Evolutionary conservation across 2,888 invertebrate genomes (phyloP).

Genomic region (Drosophila flavopinicola): DNA sequence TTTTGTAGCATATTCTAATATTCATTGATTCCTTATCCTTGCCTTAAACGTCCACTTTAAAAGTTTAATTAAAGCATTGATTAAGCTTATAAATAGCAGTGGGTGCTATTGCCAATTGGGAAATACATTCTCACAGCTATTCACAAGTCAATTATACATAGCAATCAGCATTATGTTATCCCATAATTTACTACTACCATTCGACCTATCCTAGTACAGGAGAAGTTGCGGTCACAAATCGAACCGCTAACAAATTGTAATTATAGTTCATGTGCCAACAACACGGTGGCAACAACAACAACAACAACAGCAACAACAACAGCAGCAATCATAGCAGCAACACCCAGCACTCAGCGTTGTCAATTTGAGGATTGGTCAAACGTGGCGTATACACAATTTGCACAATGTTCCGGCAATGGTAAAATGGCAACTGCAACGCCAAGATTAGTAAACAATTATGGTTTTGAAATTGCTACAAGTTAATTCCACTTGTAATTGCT

Average conservation of each 20-base stretch:
- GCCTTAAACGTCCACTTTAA: too few relatives aligned
- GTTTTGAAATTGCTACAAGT: constrained; percentile 76
- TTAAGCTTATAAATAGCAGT: too few relatives aligned
- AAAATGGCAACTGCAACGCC: constrained; percentile 34
- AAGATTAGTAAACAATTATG: constrained; percentile 78
- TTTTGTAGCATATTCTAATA: too few relatives aligned
- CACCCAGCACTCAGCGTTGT: constrained; percentile 59
- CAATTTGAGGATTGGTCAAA: constrained; percentile 74
- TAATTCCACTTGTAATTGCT: constrained; percentile 70
- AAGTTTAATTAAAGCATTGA: too few relatives aligned
- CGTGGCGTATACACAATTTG: constrained; percentile 72
- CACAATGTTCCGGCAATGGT: constrained; percentile 53
- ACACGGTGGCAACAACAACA: constrained; percentile 12
- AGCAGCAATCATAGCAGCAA: constrained; percentile 36
- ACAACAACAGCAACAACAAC: constrained; percentile 14
- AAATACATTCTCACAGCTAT: too few relatives aligned
- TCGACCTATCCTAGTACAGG: not conserved
- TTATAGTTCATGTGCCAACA: constrained; percentile 36
- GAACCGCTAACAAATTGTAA: constrained; percentile 33
- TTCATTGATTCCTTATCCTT: too few relatives aligned
- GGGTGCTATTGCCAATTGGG: too few relatives aligned
- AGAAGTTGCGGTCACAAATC: constrained; percentile 17
- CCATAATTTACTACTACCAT: constrained; percentile 12
- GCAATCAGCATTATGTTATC: constrained; percentile 9
- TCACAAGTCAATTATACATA: not conserved